These are phyloP conservation scores for Chaunax sp. DNA, from an alignment of 2,797 vertebrate genomes.

Conservation along the genomic window DNA sequence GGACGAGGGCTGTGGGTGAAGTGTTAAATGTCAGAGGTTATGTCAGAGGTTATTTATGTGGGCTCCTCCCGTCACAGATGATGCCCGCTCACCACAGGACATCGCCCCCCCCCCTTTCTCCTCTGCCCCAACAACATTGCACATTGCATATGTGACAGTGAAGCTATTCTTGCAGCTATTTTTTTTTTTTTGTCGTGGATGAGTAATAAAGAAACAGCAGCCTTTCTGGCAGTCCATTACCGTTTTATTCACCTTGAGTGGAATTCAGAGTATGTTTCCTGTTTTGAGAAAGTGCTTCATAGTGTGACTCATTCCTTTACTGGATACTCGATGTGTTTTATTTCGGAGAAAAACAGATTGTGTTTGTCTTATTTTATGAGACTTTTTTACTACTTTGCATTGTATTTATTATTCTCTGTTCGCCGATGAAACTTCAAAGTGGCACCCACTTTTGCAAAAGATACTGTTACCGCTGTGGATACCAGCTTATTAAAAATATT, in stretches of 20 bases:
- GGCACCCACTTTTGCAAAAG: background rate
- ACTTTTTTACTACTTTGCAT: background rate
- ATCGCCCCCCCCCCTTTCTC: too few relatives aligned
- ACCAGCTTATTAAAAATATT: background rate
- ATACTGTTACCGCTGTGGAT: background rate
- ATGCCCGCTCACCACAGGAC: background rate
- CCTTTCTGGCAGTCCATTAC: constrained; percentile 34
- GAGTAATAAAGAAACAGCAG: too few relatives aligned
- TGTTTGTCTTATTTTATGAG: background rate
- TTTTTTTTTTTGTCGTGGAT: too few relatives aligned
- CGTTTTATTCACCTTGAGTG: constrained; percentile 40
- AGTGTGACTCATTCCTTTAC: constrained; percentile 41
- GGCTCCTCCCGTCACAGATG: constrained; percentile 53
- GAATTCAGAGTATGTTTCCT: constrained; percentile 42
- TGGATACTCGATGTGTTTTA: constrained; percentile 12
- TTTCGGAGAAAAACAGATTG: constrained; percentile 2
- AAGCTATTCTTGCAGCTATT: background rate
- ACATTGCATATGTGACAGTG: background rate
- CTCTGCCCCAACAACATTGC: background rate
- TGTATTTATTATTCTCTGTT: too few relatives aligned
- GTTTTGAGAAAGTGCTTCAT: constrained; percentile 28
- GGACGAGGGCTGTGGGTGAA: constrained; percentile 11
- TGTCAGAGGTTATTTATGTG: constrained; percentile 34
- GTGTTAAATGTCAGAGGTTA: constrained; percentile 39
- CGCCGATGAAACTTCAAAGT: background rate